phyloP scores from a whole-genome alignment of 2,888 invertebrate species.

The Melinaea menophilus region DNA sequence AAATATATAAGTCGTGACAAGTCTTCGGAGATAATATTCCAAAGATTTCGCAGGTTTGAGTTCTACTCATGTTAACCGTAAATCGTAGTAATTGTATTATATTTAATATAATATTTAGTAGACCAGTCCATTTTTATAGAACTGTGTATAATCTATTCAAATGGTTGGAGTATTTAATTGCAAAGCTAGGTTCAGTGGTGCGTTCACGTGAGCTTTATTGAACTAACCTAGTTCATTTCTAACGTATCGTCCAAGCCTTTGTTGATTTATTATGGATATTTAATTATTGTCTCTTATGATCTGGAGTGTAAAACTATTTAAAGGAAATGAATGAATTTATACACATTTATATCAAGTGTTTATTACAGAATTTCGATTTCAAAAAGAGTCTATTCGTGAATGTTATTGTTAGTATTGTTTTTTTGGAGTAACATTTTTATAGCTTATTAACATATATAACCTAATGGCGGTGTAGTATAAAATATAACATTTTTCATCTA shows the following conservation, averaged over 20 bases:
- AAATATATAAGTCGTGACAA: too few species aligned
- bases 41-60: background rate
- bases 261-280: background rate
- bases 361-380: too few species aligned
- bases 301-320: background rate
- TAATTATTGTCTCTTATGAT: background rate
- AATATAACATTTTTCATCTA: too few species aligned
- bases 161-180: constrained; percentile 47
- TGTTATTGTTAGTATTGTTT: too few species aligned
- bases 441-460: too few species aligned
- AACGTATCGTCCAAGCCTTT: constrained; percentile 8
- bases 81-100: background rate
- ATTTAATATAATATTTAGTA: too few species aligned
- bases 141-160: constrained; percentile 14
- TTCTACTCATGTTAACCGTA: background rate
- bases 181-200: constrained; percentile 39
- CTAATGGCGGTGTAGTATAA: too few species aligned
- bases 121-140: background rate
- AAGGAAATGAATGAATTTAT: too few species aligned
- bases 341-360: too few species aligned
- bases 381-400: too few species aligned
- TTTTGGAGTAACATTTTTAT: too few species aligned
- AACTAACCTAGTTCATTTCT: constrained; percentile 31
- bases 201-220: constrained; percentile 50
- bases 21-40: too few species aligned